phyloP scores from a whole-genome alignment of 2,888 invertebrate genomes.

The Ganaspis brasiliensis region DNA sequence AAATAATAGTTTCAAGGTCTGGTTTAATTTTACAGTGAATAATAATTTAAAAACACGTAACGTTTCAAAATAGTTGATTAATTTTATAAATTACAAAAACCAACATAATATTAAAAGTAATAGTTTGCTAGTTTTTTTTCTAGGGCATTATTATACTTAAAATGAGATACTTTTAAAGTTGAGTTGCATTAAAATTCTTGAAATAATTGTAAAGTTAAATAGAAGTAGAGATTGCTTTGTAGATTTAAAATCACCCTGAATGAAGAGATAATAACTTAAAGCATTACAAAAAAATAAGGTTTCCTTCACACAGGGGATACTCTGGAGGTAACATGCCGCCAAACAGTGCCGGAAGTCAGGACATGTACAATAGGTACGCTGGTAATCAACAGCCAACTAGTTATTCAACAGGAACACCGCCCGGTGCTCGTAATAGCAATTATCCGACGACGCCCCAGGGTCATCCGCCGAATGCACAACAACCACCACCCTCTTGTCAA shows the following conservation, averaged over 20 bases:
- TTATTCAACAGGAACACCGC: conserved; percentile 71
- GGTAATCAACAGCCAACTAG: conserved; percentile 76
- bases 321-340: conserved; percentile 77
- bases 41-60: too few relatives aligned
- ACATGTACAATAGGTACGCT: conserved; percentile 79
- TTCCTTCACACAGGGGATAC: conserved; percentile 74
- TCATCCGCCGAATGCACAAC: conserved; percentile 82
- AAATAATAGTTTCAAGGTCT: too few relatives aligned
- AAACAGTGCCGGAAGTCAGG: conserved; percentile 76
- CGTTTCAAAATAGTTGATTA: too few relatives aligned
- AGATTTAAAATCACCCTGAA: background rate
- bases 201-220: background rate
- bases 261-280: conserved; percentile 36
- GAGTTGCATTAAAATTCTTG: too few relatives aligned
- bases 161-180: too few relatives aligned
- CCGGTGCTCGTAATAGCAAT: conserved; percentile 77
- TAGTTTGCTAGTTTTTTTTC: too few relatives aligned
- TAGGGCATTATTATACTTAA: too few relatives aligned
- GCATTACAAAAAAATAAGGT: conserved; percentile 38
- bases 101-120: too few relatives aligned
- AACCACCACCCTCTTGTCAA: conserved; percentile 86
- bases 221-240: background rate
- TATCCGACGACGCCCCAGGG: conserved; percentile 84
- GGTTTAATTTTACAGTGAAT: too few relatives aligned
- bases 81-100: too few relatives aligned